A percentile compares a stretch with the other conserved stretches of the same genome.
Conservation (phyloP, 2,113 vertebrate genomes). For the Irena cyanogastra region DNA sequence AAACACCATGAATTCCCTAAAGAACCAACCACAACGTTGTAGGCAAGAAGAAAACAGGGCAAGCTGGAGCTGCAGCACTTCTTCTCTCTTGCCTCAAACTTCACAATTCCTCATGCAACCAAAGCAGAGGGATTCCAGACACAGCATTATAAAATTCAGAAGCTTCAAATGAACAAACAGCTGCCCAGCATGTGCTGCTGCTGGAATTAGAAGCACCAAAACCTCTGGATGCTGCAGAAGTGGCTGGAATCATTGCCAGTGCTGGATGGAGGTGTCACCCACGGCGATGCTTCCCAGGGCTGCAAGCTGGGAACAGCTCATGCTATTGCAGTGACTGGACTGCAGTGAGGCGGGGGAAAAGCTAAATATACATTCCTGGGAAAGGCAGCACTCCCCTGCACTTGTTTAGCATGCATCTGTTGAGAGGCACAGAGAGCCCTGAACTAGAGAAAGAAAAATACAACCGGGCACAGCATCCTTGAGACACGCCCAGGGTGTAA, state of each 20-base stretch:
- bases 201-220: background rate
- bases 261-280: background rate
- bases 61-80: background rate
- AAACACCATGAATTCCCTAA: background rate
- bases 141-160: background rate
- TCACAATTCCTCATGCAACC: background rate
- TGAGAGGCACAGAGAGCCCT: background rate
- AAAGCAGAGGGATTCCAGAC: background rate
- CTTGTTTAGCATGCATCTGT: background rate
- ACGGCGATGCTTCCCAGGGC: background rate
- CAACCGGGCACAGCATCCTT: background rate
- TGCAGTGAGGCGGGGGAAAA: background rate
- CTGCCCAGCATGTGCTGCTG: background rate
- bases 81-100: background rate
- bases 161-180: background rate
- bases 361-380: background rate
- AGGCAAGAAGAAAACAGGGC: background rate
- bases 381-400: slow-evolving; percentile 18
- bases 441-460: background rate
- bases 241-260: background rate
- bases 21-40: background rate
- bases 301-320: background rate
- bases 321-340: background rate
- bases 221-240: background rate
- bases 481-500: background rate